Conservation (phyloP, 2,797 vertebrate genomes). For the Alca torda region DNA sequence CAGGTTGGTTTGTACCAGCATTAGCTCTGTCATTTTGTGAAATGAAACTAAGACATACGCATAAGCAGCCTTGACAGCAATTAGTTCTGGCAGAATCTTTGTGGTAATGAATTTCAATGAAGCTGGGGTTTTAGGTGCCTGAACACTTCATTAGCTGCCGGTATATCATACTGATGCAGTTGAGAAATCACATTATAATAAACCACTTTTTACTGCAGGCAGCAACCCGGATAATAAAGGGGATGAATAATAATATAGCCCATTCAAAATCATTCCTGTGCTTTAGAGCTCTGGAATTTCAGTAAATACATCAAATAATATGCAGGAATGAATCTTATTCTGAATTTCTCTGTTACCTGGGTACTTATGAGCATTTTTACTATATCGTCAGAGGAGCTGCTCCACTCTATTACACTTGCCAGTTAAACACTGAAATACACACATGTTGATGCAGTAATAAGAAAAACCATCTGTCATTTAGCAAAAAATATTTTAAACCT, state of each 20-base stretch:
- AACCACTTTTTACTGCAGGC: conserved; percentile 45
- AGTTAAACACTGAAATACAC: not conserved
- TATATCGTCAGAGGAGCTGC: not conserved
- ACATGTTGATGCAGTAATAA: not conserved
- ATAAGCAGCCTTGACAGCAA: conserved; percentile 58
- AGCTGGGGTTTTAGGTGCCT: conserved; percentile 12
- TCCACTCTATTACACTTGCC: not conserved
- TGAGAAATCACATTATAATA: conserved; percentile 58
- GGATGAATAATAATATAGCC: conserved; percentile 34
- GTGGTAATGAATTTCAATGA: conserved; percentile 55
- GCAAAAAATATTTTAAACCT: not conserved
- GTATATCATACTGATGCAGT: conserved; percentile 29
- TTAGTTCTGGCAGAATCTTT: conserved; percentile 47
- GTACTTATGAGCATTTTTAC: conserved; percentile 12
- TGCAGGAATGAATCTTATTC: not conserved
- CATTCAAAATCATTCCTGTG: not conserved
- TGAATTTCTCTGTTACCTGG: not conserved
- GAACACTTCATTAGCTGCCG: conserved; percentile 46
- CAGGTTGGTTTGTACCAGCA: not conserved
- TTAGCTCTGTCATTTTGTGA: not conserved
- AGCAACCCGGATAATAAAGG: conserved; percentile 20
- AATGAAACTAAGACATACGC: conserved; percentile 4
- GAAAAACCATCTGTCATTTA: not conserved
- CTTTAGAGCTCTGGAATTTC: conserved; percentile 7
- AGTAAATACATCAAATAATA: conserved; percentile 22